Conservation (phyloP, 2,888 invertebrate genomes). For the Dyspetes luteomarginatus region DNA sequence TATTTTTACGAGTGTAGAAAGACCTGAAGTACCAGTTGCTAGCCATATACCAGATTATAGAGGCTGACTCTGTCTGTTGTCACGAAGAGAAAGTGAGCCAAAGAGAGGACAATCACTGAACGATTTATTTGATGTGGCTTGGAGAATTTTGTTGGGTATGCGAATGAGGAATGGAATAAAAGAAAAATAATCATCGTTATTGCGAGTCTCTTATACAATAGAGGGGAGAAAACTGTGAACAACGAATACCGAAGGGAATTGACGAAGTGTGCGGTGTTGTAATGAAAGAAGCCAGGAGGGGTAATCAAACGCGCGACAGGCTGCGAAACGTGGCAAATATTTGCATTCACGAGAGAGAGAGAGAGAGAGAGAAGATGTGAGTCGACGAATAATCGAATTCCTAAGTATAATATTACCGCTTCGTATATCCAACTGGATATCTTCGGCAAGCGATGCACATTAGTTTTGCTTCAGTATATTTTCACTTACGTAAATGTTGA, state of each 20-base stretch:
- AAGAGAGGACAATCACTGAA: not conserved
- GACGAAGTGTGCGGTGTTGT: slow-evolving; percentile 25
- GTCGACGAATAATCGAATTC: slow-evolving; percentile 32
- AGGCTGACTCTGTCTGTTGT: not conserved
- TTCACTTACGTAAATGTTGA: slow-evolving; percentile 3
- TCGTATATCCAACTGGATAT: not conserved
- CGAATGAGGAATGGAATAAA: not conserved
- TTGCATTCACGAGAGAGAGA: slow-evolving; percentile 20
- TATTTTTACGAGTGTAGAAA: slow-evolving; percentile 16
- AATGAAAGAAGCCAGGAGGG: slow-evolving; percentile 30
- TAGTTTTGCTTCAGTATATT: too few species aligned
- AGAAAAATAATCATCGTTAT: slow-evolving; percentile 26
- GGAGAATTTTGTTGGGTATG: not conserved
- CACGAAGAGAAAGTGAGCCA: not conserved
- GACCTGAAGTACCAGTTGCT: not conserved
- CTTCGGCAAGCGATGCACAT: too few species aligned
- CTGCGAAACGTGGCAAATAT: slow-evolving; percentile 30
- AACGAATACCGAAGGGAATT: slow-evolving; percentile 9
- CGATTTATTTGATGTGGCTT: not conserved
- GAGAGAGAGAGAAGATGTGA: too few species aligned
- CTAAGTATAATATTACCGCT: slow-evolving; percentile 7
- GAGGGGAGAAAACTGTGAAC: not conserved
- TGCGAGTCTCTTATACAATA: not conserved
- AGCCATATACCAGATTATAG: not conserved
- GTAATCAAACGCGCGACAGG: slow-evolving; percentile 14